phyloP scores from a whole-genome alignment of 1,140 invertebrate genomes.

The Zaprionus davidi region DNA sequence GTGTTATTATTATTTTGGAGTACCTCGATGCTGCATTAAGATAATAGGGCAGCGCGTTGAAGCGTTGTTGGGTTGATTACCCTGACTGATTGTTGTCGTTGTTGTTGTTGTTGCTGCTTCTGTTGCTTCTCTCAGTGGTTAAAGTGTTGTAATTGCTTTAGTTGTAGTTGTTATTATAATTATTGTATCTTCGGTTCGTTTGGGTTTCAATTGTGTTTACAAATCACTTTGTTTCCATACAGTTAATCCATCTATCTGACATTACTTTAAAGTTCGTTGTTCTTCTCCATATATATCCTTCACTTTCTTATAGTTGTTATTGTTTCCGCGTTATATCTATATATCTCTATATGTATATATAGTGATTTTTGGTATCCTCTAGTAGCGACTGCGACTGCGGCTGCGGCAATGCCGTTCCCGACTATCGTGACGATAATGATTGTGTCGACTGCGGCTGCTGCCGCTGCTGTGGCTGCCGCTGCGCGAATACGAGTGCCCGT shows the following conservation, averaged over 20 bases:
- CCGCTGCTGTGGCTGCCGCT: conserved; percentile 57
- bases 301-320: conserved; percentile 6
- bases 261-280: conserved; percentile 2
- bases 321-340: conserved; percentile 5
- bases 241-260: conserved; percentile 15
- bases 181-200: conserved; percentile 11
- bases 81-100: conserved; percentile 19
- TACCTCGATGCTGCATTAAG: conserved; percentile 69
- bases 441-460: conserved; percentile 61
- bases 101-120: conserved; percentile 7
- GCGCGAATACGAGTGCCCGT: conserved; percentile 77
- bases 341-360: conserved; percentile 10
- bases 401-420: conserved; percentile 72
- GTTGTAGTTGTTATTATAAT: conserved; percentile 16
- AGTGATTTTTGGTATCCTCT: conserved; percentile 46
- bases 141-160: conserved; percentile 7
- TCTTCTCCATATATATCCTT: conserved; percentile 14
- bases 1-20: conserved; percentile 64
- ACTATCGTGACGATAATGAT: conserved; percentile 71
- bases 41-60: conserved; percentile 15
- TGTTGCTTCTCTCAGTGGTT: neutral
- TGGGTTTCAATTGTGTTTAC: conserved; percentile 2
- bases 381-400: conserved; percentile 78
- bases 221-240: neutral
- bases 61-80: conserved; percentile 8